These are phyloP conservation scores for Clarias batrachus DNA, from an alignment of 2,113 vertebrate genomes.

Conservation along the genomic window DNA sequence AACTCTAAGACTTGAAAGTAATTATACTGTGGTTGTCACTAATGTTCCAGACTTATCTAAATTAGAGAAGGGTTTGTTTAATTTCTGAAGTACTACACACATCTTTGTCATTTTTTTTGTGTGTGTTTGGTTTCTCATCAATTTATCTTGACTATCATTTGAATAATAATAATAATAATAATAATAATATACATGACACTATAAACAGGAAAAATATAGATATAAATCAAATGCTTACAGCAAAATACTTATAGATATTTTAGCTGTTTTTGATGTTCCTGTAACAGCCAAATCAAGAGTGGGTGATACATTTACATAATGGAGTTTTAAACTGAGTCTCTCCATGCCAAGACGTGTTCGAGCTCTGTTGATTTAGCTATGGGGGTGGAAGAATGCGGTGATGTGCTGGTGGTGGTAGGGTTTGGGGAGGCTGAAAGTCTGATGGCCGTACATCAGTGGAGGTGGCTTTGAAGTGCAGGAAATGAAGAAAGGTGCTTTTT, in stretches of 20 bases:
- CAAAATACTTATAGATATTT: neutral
- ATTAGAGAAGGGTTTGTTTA: no score
- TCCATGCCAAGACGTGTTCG: neutral
- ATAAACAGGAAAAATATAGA: neutral
- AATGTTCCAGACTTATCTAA: neutral
- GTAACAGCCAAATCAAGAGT: neutral
- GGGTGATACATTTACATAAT: constrained; percentile 19
- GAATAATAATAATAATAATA: neutral
- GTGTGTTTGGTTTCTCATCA: neutral
- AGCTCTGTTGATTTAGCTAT: constrained; percentile 30
- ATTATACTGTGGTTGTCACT: neutral
- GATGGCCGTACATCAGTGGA: constrained; percentile 68
- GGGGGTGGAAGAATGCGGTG: constrained; percentile 46
- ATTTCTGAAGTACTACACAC: neutral
- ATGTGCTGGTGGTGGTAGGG: constrained; percentile 37
- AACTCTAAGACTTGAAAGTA: neutral
- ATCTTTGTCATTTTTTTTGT: neutral
- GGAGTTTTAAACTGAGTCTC: constrained; percentile 25
- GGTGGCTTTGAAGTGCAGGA: constrained; percentile 76
- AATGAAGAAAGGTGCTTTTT: constrained; percentile 65
- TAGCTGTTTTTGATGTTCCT: neutral
- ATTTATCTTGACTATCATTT: neutral
- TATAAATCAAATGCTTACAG: neutral
- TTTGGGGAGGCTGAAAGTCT: constrained; percentile 48
- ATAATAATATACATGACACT: neutral